Evolutionary conservation across 2,113 vertebrate genomes (phyloP).

Genomic region (Barbus barbus): DNA sequence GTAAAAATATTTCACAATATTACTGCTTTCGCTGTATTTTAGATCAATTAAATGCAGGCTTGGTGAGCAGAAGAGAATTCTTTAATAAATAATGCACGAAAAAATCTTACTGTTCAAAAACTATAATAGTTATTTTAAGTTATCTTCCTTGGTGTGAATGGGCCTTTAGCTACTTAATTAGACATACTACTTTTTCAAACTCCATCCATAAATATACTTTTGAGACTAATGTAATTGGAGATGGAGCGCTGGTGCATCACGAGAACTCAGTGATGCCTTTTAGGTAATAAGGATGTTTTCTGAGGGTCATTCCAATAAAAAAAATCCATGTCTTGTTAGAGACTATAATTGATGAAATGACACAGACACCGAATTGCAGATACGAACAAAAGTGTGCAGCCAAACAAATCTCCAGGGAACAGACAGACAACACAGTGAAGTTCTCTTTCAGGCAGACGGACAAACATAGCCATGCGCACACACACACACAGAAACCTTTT

Average conservation of each 20-base stretch:
- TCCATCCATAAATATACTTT: background rate
- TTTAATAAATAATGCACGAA: too few relatives aligned
- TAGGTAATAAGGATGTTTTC: slow-evolving; percentile 3
- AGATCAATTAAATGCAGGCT: too few relatives aligned
- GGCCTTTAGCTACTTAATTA: background rate
- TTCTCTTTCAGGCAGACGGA: background rate
- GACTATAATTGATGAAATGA: background rate
- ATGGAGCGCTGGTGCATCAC: background rate
- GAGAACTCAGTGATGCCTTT: background rate
- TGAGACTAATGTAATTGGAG: background rate
- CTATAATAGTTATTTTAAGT: background rate
- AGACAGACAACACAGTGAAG: slow-evolving; percentile 56
- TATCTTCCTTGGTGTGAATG: background rate
- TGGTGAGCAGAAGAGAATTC: too few relatives aligned
- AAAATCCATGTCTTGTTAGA: slow-evolving; percentile 1
- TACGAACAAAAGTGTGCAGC: background rate
- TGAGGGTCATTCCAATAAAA: background rate
- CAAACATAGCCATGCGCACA: slow-evolving; percentile 35
- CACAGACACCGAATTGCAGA: background rate
- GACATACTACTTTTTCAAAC: background rate
- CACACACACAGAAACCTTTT: slow-evolving; percentile 53
- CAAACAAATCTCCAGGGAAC: slow-evolving; percentile 24
- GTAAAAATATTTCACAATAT: too few relatives aligned
- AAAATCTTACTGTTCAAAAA: background rate
- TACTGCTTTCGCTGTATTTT: too few relatives aligned